phyloP scores from a whole-genome alignment of 2,888 invertebrate species.

The Ischnus inquisitorius region DNA sequence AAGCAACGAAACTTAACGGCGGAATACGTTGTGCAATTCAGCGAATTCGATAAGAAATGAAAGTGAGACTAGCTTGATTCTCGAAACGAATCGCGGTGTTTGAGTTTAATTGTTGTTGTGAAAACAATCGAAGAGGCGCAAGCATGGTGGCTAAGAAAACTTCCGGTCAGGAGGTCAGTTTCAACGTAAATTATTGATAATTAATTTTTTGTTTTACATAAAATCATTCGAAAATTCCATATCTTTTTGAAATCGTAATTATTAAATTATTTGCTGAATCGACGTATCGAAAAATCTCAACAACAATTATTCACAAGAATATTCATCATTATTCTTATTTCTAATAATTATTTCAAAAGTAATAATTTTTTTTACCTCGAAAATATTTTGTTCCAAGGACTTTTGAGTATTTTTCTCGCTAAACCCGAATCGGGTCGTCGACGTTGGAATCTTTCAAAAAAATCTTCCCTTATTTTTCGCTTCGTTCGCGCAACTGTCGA shows the following conservation, averaged over 20 bases:
- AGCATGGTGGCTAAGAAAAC: constrained; percentile 21
- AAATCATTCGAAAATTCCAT: not conserved
- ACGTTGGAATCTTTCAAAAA: not conserved
- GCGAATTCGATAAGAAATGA: constrained; percentile 28
- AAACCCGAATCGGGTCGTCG: not conserved
- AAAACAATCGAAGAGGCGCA: not conserved
- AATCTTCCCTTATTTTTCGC: no score
- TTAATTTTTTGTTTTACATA: not conserved
- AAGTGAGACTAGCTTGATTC: not conserved
- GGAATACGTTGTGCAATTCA: not conserved
- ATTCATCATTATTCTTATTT: no score
- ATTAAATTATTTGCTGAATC: not conserved
- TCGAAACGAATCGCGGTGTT: not conserved
- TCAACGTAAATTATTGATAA: not conserved
- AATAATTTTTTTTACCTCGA: no score
- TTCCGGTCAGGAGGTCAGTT: constrained; percentile 41
- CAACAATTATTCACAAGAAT: no score
- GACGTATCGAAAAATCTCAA: no score
- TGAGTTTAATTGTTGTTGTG: not conserved
- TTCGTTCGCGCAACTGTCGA: no score
- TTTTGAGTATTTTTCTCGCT: no score
- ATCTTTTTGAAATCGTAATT: not conserved
- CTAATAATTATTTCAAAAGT: no score
- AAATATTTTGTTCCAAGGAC: no score
- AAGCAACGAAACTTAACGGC: constrained; percentile 30